Conservation (phyloP, 2,113 vertebrate genomes). For the Rallus limicola region DNA sequence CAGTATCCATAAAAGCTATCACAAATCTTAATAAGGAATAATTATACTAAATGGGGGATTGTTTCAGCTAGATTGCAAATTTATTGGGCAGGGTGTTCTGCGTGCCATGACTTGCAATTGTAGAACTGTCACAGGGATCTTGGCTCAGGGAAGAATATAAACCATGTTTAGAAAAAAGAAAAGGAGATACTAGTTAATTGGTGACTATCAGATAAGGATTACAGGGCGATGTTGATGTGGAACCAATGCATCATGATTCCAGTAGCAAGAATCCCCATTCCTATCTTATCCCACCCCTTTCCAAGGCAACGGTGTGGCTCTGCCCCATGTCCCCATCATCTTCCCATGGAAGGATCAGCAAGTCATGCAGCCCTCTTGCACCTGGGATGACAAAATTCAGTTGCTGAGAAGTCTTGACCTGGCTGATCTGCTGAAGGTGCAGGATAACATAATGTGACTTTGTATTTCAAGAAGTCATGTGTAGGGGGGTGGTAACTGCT, state of each 20-base stretch:
- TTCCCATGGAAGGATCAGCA: background rate
- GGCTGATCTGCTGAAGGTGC: background rate
- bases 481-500: background rate
- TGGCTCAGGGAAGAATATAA: background rate
- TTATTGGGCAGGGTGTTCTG: background rate
- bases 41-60: background rate
- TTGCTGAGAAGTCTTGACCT: background rate
- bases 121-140: background rate
- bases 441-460: background rate
- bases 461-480: background rate
- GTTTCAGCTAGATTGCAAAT: background rate
- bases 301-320: background rate
- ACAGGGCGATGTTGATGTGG: background rate
- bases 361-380: background rate
- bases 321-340: background rate
- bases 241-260: background rate
- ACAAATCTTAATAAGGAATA: background rate
- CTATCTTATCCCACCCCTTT: background rate
- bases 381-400: background rate
- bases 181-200: background rate
- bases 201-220: background rate
- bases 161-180: background rate
- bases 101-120: background rate
- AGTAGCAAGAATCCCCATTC: background rate
- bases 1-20: background rate